Evolutionary conservation across 2,113 vertebrate genomes (phyloP).

Genomic region (Proterorhinus semilunaris): DNA sequence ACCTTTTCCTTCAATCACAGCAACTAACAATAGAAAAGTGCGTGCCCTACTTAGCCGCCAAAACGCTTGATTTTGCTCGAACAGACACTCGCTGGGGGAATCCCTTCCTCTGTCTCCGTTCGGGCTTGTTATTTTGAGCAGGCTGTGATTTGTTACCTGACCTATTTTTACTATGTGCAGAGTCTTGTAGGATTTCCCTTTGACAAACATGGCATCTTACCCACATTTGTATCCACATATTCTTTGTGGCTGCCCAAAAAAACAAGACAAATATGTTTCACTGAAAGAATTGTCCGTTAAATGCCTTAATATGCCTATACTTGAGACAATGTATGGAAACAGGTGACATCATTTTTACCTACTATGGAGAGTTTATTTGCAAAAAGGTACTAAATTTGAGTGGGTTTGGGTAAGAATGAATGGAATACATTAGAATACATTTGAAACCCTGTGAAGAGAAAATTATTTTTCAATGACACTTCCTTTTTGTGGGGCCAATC

Average conservation of each 20-base stretch:
- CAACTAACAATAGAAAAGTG: conserved; percentile 11
- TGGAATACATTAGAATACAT: no score
- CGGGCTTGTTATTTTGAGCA: conserved; percentile 1
- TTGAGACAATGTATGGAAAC: no score
- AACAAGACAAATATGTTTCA: background rate
- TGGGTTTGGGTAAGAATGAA: no score
- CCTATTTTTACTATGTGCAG: background rate
- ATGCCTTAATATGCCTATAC: no score
- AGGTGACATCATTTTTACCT: no score
- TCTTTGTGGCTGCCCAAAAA: background rate
- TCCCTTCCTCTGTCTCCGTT: conserved; percentile 14
- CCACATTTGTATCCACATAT: background rate
- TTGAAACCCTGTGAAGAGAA: no score
- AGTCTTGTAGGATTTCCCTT: background rate
- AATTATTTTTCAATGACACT: no score
- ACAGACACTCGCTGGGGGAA: conserved; percentile 19
- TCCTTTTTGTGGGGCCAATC: no score
- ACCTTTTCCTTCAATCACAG: conserved; percentile 33
- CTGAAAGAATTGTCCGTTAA: background rate
- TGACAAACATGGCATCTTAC: background rate
- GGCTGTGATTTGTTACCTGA: conserved; percentile 3
- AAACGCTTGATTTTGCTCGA: conserved; percentile 36
- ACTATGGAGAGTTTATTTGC: no score
- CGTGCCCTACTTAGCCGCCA: conserved; percentile 32
- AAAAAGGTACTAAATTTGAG: no score